Percentiles rank a stretch among this genome's conserved stretches.
Conservation (phyloP, 2,113 vertebrate species). For the Vidua chalybeata region DNA sequence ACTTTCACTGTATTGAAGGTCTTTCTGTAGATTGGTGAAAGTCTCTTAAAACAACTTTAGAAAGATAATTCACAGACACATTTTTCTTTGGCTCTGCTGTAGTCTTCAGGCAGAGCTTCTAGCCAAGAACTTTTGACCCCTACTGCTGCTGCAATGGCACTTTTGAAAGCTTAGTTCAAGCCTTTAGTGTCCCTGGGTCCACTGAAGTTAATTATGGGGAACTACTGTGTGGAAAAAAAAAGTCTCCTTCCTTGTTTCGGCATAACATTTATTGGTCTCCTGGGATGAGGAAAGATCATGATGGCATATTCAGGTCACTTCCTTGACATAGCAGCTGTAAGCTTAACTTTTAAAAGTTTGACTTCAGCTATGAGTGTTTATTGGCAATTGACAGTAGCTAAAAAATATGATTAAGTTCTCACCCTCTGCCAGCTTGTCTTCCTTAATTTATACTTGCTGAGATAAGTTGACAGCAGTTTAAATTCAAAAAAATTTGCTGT, state of each 20-base stretch:
- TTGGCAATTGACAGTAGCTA: conserved; percentile 39
- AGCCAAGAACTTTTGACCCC: not conserved
- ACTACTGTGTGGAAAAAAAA: not conserved
- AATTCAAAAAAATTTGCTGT: not conserved
- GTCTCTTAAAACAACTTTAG: not conserved
- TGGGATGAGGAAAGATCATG: not conserved
- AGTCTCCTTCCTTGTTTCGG: not conserved
- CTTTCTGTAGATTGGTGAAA: not conserved
- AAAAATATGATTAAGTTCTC: conserved; percentile 49
- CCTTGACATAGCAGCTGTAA: not conserved
- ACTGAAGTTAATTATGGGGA: conserved; percentile 41
- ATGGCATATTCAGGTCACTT: conserved; percentile 35
- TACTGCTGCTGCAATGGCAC: not conserved
- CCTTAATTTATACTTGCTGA: conserved; percentile 46
- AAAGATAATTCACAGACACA: not conserved
- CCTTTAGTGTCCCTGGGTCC: not conserved
- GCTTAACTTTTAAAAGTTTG: conserved; percentile 44
- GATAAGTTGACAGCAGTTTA: conserved; percentile 17
- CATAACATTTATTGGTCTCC: not conserved
- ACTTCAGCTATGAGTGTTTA: conserved; percentile 32
- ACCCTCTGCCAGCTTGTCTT: conserved; percentile 31
- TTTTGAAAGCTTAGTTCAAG: conserved; percentile 37
- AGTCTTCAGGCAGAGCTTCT: not conserved
- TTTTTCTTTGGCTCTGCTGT: not conserved
- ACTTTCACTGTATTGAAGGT: not conserved